These are phyloP conservation scores for Epinephelus malabaricus DNA, from an alignment of 2,797 vertebrate genomes.

Conservation along the genomic window DNA sequence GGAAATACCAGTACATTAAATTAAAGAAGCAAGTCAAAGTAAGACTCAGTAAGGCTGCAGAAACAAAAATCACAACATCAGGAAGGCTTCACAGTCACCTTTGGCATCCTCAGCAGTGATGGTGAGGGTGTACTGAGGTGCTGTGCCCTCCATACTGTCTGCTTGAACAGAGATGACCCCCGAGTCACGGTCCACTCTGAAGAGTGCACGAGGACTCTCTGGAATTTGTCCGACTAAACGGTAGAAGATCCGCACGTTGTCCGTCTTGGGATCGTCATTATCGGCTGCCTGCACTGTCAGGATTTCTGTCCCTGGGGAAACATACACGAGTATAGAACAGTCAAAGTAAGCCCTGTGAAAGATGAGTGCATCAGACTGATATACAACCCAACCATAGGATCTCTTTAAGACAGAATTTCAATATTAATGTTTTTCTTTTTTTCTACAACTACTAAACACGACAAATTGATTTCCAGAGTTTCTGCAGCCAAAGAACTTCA, in stretches of 20 bases:
- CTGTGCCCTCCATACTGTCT: conserved; percentile 84
- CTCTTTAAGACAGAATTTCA: neutral
- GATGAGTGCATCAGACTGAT: neutral
- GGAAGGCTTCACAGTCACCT: conserved; percentile 68
- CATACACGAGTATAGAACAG: conserved; percentile 3
- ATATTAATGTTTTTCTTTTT: neutral
- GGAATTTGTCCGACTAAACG: conserved; percentile 86
- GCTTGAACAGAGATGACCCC: conserved; percentile 86
- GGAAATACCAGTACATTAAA: conserved; percentile 7
- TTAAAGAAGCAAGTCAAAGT: neutral
- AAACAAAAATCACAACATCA: neutral
- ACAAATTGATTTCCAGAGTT: neutral
- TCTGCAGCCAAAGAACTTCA: neutral
- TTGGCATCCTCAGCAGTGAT: conserved; percentile 88
- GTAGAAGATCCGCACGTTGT: conserved; percentile 87
- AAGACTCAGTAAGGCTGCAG: neutral
- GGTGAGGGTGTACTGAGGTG: conserved; percentile 85
- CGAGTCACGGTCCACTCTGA: conserved; percentile 84
- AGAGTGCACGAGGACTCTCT: conserved; percentile 86
- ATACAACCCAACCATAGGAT: neutral
- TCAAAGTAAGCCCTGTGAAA: neutral
- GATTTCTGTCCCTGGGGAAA: conserved; percentile 86
- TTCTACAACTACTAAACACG: neutral
- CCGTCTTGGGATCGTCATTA: conserved; percentile 88
- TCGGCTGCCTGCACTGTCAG: conserved; percentile 87